These are phyloP conservation scores for Tetragnatha versicolor DNA, from an alignment of 1,140 invertebrate species.

Conservation along the genomic window DNA sequence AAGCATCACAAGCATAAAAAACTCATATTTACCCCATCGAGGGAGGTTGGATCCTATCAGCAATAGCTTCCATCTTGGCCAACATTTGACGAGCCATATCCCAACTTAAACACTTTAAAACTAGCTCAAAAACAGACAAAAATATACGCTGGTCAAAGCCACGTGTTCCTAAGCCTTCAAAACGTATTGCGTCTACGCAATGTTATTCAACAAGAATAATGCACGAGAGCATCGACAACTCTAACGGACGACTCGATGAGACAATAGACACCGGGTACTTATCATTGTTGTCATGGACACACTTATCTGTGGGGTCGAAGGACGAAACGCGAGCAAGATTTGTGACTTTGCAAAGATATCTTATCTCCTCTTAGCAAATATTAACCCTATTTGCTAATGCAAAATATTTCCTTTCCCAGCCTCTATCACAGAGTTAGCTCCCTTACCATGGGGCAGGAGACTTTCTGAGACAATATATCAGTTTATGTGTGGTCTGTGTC, in stretches of 20 bases:
- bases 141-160: background rate
- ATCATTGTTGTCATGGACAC: slow-evolving; percentile 27
- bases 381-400: background rate
- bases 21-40: background rate
- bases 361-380: too few species aligned
- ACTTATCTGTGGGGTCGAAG: slow-evolving; percentile 4
- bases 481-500: too few species aligned
- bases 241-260: background rate
- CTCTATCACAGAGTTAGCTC: too few species aligned
- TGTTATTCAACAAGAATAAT: too few species aligned
- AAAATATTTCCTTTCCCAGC: too few species aligned
- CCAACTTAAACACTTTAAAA: background rate
- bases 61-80: slow-evolving; percentile 27
- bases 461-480: too few species aligned
- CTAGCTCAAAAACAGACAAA: too few species aligned
- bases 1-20: too few species aligned
- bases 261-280: background rate
- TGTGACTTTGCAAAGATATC: too few species aligned
- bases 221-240: background rate
- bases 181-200: too few species aligned
- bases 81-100: slow-evolving; percentile 1
- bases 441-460: too few species aligned
- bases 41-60: slow-evolving; percentile 5
- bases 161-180: too few species aligned
- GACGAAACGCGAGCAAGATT: background rate